Evolutionary conservation across 1,140 invertebrate species (phyloP).

Genomic region (Zaprionus davidi): DNA sequence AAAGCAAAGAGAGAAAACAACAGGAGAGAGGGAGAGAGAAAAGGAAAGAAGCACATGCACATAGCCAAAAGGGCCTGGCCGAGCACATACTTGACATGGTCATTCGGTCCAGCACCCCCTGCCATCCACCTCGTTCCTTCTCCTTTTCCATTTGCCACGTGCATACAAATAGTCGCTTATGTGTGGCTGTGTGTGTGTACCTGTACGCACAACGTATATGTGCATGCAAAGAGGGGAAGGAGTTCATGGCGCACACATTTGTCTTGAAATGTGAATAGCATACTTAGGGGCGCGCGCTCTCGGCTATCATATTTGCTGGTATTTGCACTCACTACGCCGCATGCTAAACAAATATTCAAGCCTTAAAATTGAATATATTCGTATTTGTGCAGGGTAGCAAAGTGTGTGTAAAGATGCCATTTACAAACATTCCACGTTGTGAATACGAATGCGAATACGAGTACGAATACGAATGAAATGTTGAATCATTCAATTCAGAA

Average conservation of each 20-base stretch:
- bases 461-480: not conserved
- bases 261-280: slow-evolving; percentile 46
- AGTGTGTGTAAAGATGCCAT: not conserved
- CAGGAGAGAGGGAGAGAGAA: not conserved
- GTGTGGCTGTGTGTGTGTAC: not conserved
- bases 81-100: slow-evolving; percentile 67
- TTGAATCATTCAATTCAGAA: not conserved
- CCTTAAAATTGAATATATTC: slow-evolving; percentile 12
- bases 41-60: slow-evolving; percentile 10
- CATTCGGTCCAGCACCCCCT: slow-evolving; percentile 55
- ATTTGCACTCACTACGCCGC: slow-evolving; percentile 51
- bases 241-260: not conserved
- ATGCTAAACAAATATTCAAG: slow-evolving; percentile 42
- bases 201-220: not conserved
- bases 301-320: slow-evolving; percentile 72
- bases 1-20: not conserved
- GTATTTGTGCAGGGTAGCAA: not conserved
- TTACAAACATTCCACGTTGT: not conserved
- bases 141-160: slow-evolving; percentile 55
- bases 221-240: not conserved
- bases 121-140: not conserved
- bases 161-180: slow-evolving; percentile 47
- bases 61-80: slow-evolving; percentile 13
- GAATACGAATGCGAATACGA: not conserved
- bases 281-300: slow-evolving; percentile 56